phyloP scores from a whole-genome alignment of 2,888 invertebrate species.

The Drosophila nr. medialis region DNA sequence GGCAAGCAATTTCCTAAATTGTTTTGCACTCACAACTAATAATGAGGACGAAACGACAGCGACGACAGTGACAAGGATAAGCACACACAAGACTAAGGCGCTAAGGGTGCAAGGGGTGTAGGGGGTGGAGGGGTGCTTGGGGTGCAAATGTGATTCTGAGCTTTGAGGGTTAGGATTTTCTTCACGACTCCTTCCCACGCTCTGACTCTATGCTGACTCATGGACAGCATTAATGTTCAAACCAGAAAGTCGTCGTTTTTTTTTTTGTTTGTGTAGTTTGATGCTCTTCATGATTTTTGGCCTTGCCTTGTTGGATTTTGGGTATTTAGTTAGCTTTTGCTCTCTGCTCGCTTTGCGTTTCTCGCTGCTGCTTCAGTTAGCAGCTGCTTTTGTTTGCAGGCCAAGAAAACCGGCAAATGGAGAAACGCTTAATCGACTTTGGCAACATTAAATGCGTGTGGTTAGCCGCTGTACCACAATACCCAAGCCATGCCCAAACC shows the following conservation, averaged over 20 bases:
- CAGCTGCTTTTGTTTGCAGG: conserved; percentile 51
- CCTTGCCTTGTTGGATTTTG: conserved; percentile 26
- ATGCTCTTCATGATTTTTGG: conserved; percentile 16
- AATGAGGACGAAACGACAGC: conserved; percentile 44
- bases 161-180: conserved; percentile 6
- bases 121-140: not conserved
- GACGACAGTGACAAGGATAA: conserved; percentile 35
- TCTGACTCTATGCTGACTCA: conserved; percentile 56
- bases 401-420: conserved; percentile 29
- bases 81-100: not conserved
- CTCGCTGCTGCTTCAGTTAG: conserved; percentile 23
- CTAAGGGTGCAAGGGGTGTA: not conserved
- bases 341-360: not conserved
- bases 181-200: not conserved
- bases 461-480: conserved; percentile 52
- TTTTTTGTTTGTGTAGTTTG: conserved; percentile 20
- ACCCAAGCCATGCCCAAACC: conserved; percentile 4
- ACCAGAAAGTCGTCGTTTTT: conserved; percentile 25
- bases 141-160: conserved; percentile 3
- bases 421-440: conserved; percentile 72
- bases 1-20: conserved; percentile 70
- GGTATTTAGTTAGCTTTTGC: not conserved
- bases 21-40: conserved; percentile 68
- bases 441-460: conserved; percentile 75
- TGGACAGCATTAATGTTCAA: conserved; percentile 49